phyloP scores from a whole-genome alignment of 2,888 invertebrate genomes.

The Sphinx pinastri region DNA sequence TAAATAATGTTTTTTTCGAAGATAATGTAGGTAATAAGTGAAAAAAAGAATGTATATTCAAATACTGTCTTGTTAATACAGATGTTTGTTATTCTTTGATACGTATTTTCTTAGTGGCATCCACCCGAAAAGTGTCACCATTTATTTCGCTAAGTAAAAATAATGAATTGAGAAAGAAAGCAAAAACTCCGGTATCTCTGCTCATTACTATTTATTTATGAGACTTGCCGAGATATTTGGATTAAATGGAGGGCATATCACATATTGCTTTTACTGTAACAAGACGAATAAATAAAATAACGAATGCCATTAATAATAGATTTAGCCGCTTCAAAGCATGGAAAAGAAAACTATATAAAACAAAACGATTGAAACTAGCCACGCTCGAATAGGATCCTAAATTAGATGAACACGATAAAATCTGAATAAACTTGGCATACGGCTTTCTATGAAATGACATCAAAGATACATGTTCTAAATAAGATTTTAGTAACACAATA shows the following conservation, averaged over 20 bases:
- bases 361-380: slow-evolving; percentile 3
- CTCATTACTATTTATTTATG: slow-evolving; percentile 19
- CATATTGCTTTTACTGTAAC: slow-evolving; percentile 6
- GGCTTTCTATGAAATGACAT: slow-evolving; percentile 28
- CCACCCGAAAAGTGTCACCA: neutral
- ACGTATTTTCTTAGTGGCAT: neutral
- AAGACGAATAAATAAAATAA: neutral
- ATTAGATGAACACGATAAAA: slow-evolving; percentile 27
- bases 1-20: no score
- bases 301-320: slow-evolving; percentile 9
- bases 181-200: neutral
- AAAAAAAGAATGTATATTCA: neutral
- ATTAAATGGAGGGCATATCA: slow-evolving; percentile 1
- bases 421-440: slow-evolving; percentile 25
- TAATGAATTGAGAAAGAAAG: neutral
- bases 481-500: slow-evolving; percentile 17
- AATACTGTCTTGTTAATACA: neutral
- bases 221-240: neutral
- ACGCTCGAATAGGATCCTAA: slow-evolving; percentile 21
- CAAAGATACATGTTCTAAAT: slow-evolving; percentile 27
- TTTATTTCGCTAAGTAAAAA: neutral
- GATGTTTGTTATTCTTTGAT: no score
- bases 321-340: neutral
- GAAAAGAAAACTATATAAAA: slow-evolving; percentile 16
- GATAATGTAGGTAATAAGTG: no score